Conservation (phyloP, 2,888 invertebrate genomes). For the Eremobia ochroleuca region DNA sequence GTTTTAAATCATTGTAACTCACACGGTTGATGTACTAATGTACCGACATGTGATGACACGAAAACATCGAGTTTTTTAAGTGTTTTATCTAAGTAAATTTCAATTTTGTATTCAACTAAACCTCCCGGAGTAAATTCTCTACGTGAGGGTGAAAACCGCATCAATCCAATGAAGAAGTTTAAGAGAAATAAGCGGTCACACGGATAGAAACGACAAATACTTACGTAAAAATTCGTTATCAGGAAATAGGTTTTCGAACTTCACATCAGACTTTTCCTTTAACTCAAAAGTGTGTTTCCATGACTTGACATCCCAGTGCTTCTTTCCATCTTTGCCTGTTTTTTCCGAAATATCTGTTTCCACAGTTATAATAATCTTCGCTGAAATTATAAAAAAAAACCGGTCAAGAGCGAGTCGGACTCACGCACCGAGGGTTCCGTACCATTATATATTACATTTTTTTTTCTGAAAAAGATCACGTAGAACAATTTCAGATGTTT, state of each 20-base stretch:
- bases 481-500: too few relatives aligned
- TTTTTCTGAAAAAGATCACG: too few relatives aligned
- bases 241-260: constrained; percentile 76
- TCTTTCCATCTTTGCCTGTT: constrained; percentile 70
- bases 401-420: too few relatives aligned
- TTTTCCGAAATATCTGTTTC: constrained; percentile 60
- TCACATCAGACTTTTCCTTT: constrained; percentile 73
- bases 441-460: too few relatives aligned
- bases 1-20: not conserved
- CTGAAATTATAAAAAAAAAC: constrained; percentile 64
- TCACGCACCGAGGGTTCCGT: too few relatives aligned
- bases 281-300: constrained; percentile 72
- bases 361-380: constrained; percentile 59
- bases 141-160: not conserved
- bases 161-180: not conserved
- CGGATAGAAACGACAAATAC: constrained; percentile 20
- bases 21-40: not conserved
- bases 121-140: not conserved
- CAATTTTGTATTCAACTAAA: not conserved
- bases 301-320: constrained; percentile 74
- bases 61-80: not conserved
- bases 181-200: not conserved
- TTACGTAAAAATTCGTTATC: constrained; percentile 76
- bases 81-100: not conserved
- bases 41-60: not conserved